Percentiles rank a stretch among this genome's conserved stretches.
phyloP scores from a whole-genome alignment of 2,888 invertebrate genomes.

The Aphodius granarius region DNA sequence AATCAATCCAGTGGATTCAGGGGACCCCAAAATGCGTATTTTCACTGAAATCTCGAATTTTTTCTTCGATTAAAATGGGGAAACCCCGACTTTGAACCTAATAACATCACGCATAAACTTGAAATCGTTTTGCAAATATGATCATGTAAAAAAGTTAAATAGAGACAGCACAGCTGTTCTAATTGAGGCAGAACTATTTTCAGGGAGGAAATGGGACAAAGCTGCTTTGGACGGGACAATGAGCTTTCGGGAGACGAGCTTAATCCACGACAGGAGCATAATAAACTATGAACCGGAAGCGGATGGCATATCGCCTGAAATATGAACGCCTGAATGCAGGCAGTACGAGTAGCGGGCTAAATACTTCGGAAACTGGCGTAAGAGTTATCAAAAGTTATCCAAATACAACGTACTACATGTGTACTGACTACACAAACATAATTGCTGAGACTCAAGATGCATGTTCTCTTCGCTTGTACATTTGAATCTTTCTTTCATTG shows the following conservation, averaged over 20 bases:
- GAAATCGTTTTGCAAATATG: not conserved
- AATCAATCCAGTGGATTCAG: no score
- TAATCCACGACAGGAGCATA: not conserved
- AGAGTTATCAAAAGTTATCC: not conserved
- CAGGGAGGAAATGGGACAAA: not conserved
- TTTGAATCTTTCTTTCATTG: no score
- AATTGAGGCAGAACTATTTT: not conserved
- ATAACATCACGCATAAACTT: no score
- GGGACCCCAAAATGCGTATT: no score
- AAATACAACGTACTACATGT: not conserved
- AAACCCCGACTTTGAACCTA: no score
- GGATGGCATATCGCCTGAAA: not conserved
- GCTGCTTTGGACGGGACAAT: not conserved
- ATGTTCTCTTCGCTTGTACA: no score
- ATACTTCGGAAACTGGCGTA: not conserved
- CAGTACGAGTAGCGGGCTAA: not conserved
- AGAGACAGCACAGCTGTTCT: not conserved
- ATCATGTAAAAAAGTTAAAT: not conserved
- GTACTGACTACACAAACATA: no score
- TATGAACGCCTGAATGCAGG: not conserved
- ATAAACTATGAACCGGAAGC: not conserved
- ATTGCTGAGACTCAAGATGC: no score
- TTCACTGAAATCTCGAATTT: no score
- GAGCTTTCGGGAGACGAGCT: not conserved
- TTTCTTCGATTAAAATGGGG: no score